Evolutionary conservation across 2,888 invertebrate genomes (phyloP).

Genomic region (Eristalis intricaria): DNA sequence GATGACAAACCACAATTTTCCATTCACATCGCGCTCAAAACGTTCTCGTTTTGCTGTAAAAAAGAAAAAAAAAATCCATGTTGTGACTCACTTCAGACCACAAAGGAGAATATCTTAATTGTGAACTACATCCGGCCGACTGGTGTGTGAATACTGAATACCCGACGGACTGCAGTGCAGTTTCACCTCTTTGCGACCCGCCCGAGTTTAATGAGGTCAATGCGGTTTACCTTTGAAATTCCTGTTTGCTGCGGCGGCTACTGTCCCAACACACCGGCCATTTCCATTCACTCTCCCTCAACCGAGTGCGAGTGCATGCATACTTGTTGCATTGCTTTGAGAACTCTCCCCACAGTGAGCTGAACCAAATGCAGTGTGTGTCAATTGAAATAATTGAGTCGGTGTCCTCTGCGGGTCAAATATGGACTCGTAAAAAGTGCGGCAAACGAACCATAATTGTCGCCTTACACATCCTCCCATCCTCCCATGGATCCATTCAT

Average conservation of each 20-base stretch:
- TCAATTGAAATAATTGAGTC: background rate
- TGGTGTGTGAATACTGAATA: background rate
- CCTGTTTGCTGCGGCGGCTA: background rate
- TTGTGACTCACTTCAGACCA: background rate
- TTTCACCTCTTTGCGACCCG: background rate
- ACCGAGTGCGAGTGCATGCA: too few relatives aligned
- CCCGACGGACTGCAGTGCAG: background rate
- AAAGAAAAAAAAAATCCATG: background rate
- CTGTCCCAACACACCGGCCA: background rate
- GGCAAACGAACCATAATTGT: background rate
- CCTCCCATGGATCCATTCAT: background rate
- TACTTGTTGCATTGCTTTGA: background rate
- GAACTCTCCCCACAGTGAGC: background rate
- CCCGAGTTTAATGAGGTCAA: slow-evolving; percentile 12
- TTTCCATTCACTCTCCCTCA: background rate
- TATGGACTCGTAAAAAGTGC: background rate
- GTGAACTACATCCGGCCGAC: slow-evolving; percentile 1
- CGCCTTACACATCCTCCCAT: background rate
- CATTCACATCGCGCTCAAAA: background rate
- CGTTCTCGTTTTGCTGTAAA: background rate
- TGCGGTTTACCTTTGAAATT: background rate
- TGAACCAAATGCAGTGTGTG: background rate
- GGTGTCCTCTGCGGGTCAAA: background rate
- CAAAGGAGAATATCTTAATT: background rate
- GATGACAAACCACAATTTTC: background rate